A percentile compares a stretch with the other conserved stretches of the same genome.
Evolutionary conservation across 2,113 vertebrate species (phyloP).

Genomic region (Marcusenius ussheri): DNA sequence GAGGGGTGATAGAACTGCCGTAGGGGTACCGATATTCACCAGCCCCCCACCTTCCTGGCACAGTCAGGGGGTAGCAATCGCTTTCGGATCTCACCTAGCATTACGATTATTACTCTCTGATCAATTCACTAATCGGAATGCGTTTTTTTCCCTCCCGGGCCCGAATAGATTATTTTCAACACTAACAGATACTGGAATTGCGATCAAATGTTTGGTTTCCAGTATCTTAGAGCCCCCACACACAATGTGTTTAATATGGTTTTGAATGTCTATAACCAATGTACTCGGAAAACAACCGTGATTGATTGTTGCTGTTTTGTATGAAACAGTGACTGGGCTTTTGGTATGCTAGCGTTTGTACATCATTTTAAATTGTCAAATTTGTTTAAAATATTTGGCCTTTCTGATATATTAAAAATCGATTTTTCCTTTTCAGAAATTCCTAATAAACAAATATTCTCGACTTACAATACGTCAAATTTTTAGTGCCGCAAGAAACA

Average conservation of each 20-base stretch:
- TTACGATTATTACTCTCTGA: conserved; percentile 20
- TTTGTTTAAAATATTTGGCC: background rate
- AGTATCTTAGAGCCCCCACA: background rate
- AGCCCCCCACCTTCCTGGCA: background rate
- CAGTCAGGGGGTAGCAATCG: conserved; percentile 13
- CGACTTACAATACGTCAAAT: background rate
- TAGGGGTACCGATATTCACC: background rate
- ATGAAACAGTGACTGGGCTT: background rate
- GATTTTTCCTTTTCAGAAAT: background rate
- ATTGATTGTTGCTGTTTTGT: background rate
- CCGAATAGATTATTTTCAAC: background rate
- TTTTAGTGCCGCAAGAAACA: background rate
- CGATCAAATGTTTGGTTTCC: background rate
- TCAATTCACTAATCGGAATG: conserved; percentile 44
- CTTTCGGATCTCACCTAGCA: conserved; percentile 22
- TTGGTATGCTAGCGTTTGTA: background rate
- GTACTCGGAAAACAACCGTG: background rate
- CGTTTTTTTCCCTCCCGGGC: background rate
- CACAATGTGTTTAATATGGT: background rate
- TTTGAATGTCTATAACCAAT: background rate
- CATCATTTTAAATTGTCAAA: background rate
- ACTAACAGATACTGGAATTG: background rate
- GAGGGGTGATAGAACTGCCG: background rate
- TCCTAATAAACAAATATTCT: background rate
- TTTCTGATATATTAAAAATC: background rate